A percentile compares a stretch with the other conserved stretches of the same genome.
Evolutionary conservation across 2,797 vertebrate genomes (phyloP).

Genomic region (Neosilurus mollespiculum): DNA sequence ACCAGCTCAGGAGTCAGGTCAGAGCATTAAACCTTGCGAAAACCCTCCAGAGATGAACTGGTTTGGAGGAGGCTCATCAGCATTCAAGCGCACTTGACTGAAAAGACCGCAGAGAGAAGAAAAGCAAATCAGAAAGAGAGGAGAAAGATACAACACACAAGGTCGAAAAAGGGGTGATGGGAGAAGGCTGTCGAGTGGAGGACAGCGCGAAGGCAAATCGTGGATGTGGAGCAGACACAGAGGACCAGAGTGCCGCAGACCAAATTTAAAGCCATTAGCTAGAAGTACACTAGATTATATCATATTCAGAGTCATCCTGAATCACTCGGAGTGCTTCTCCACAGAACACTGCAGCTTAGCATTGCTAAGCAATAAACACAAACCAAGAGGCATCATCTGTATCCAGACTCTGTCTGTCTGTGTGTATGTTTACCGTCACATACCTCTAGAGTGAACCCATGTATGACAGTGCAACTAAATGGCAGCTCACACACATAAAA

Average conservation of each 20-base stretch:
- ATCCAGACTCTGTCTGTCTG: background rate
- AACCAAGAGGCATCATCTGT: background rate
- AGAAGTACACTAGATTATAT: constrained; percentile 39
- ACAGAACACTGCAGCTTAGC: background rate
- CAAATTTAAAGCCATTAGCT: constrained; percentile 37
- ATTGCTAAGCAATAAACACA: background rate
- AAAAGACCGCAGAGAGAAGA: constrained; percentile 32
- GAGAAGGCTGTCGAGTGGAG: background rate
- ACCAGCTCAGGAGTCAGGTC: constrained; percentile 45
- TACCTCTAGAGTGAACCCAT: background rate
- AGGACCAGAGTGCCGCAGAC: background rate
- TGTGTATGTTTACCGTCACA: background rate
- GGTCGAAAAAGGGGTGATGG: background rate
- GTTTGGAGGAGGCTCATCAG: constrained; percentile 48
- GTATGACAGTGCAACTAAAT: background rate
- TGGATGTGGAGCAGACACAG: background rate
- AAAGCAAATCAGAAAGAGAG: background rate
- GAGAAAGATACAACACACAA: background rate
- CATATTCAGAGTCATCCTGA: constrained; percentile 24
- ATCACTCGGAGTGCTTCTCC: background rate
- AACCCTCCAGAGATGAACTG: constrained; percentile 29
- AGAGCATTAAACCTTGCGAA: constrained; percentile 40
- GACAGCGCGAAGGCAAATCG: background rate
- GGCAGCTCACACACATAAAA: background rate
- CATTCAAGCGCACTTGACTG: constrained; percentile 52